Evolutionary conservation across 2,888 invertebrate genomes (phyloP).

Genomic region (Ferdinandea cuprea): DNA sequence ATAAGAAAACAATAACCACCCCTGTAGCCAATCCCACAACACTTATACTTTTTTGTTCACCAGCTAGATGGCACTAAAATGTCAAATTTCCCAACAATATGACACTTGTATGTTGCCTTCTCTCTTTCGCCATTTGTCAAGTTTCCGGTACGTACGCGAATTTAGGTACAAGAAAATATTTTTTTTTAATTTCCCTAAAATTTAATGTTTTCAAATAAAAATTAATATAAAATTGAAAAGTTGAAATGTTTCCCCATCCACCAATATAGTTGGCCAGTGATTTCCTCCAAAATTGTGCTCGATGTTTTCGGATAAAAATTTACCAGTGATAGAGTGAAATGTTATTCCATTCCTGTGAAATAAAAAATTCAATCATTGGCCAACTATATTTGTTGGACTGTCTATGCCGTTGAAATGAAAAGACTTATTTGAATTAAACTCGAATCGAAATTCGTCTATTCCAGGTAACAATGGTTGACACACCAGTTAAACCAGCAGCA

Average conservation of each 20-base stretch:
- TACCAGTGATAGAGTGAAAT: slow-evolving; percentile 19
- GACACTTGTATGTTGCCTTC: slow-evolving; percentile 77
- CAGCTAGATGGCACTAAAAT: slow-evolving; percentile 24
- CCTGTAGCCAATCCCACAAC: background rate
- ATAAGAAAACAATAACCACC: too few species aligned
- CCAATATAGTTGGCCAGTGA: slow-evolving; percentile 70
- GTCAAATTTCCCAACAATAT: slow-evolving; percentile 35
- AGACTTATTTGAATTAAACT: background rate
- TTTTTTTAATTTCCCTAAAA: slow-evolving; percentile 41
- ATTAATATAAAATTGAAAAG: slow-evolving; percentile 39
- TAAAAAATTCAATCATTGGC: slow-evolving; percentile 18
- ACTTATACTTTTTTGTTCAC: background rate
- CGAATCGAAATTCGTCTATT: background rate
- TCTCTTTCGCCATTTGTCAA: slow-evolving; percentile 83
- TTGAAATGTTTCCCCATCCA: slow-evolving; percentile 41
- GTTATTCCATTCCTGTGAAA: slow-evolving; percentile 17
- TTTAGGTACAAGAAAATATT: slow-evolving; percentile 75
- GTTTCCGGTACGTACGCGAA: slow-evolving; percentile 83
- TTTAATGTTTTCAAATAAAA: slow-evolving; percentile 60
- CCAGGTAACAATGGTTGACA: slow-evolving; percentile 82
- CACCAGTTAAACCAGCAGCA: slow-evolving; percentile 81
- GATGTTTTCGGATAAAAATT: slow-evolving; percentile 79
- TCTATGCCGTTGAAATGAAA: too few species aligned
- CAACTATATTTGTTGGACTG: slow-evolving; percentile 29
- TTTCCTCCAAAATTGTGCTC: slow-evolving; percentile 29